Evolutionary conservation across 2,888 invertebrate genomes (phyloP).

Genomic region (Pandemis heparana): DNA sequence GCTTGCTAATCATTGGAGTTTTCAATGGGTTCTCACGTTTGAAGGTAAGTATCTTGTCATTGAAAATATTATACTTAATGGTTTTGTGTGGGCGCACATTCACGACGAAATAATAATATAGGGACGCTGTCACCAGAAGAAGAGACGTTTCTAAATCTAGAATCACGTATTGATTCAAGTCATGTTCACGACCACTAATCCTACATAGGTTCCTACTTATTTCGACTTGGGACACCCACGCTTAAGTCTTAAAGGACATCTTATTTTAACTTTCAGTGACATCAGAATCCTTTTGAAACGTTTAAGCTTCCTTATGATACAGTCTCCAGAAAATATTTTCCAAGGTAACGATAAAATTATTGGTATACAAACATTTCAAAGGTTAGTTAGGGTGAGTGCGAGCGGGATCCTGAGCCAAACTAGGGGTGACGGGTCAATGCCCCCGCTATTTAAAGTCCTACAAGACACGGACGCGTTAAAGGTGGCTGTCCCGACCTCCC

Average conservation of each 20-base stretch:
- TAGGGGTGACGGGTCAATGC: slow-evolving; percentile 77
- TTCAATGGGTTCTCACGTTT: slow-evolving; percentile 21
- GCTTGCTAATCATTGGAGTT: slow-evolving; percentile 20
- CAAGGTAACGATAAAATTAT: slow-evolving; percentile 37
- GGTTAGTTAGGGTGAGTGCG: slow-evolving; percentile 52
- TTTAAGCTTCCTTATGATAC: slow-evolving; percentile 7
- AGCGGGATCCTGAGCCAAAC: slow-evolving; percentile 63
- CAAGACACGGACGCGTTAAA: slow-evolving; percentile 63
- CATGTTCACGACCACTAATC: too few relatives aligned
- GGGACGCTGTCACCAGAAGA: too few relatives aligned
- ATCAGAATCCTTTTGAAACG: not conserved
- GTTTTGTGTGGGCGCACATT: too few relatives aligned
- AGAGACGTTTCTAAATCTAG: too few relatives aligned
- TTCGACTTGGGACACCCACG: too few relatives aligned
- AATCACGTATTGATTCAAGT: too few relatives aligned
- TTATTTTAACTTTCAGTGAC: not conserved
- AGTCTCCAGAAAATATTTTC: slow-evolving; percentile 29
- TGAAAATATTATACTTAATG: too few relatives aligned
- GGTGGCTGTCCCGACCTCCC: slow-evolving; percentile 47
- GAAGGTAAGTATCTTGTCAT: not conserved
- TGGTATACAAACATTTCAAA: slow-evolving; percentile 53
- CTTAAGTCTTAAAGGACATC: not conserved
- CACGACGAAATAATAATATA: too few relatives aligned
- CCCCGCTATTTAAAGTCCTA: slow-evolving; percentile 63
- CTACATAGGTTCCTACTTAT: too few relatives aligned